Evolutionary conservation across 2,888 invertebrate species (phyloP).

Genomic region (Prosopocoilus inquinatus): DNA sequence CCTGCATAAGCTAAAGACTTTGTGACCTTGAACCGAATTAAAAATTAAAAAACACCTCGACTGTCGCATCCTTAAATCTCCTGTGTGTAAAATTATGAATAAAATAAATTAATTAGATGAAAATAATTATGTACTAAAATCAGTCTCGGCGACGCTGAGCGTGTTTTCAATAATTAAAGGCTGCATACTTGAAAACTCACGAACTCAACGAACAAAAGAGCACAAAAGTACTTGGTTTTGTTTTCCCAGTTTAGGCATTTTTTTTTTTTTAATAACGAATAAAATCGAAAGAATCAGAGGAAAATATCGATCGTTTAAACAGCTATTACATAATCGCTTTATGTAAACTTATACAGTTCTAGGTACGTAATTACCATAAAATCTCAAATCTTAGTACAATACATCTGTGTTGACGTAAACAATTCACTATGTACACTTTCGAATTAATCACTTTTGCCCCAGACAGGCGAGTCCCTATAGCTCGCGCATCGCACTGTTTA

Average conservation of each 20-base stretch:
- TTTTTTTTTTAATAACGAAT: too few species aligned
- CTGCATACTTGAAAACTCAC: too few species aligned
- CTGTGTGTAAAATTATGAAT: too few species aligned
- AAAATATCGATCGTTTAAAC: conserved; percentile 11
- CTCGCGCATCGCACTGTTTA: conserved; percentile 20
- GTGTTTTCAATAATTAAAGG: not conserved
- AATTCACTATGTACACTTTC: conserved; percentile 31
- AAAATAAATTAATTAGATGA: not conserved
- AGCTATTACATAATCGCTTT: not conserved
- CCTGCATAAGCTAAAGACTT: too few species aligned
- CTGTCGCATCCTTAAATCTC: too few species aligned
- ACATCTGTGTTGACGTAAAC: conserved; percentile 24
- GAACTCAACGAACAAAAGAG: too few species aligned
- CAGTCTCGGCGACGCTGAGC: not conserved
- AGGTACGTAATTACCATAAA: conserved; percentile 17
- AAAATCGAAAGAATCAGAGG: conserved; percentile 3
- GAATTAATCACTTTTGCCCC: conserved; percentile 17
- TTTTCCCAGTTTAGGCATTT: not conserved
- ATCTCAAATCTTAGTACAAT: conserved; percentile 26
- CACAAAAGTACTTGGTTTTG: too few species aligned
- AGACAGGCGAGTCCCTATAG: conserved; percentile 22
- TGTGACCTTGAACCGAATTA: too few species aligned
- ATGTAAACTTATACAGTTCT: conserved; percentile 15
- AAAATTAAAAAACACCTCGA: too few species aligned
- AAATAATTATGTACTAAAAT: not conserved